Evolutionary conservation across 2,888 invertebrate genomes (phyloP).

Genomic region (Hermaeophaga mercurialis): DNA sequence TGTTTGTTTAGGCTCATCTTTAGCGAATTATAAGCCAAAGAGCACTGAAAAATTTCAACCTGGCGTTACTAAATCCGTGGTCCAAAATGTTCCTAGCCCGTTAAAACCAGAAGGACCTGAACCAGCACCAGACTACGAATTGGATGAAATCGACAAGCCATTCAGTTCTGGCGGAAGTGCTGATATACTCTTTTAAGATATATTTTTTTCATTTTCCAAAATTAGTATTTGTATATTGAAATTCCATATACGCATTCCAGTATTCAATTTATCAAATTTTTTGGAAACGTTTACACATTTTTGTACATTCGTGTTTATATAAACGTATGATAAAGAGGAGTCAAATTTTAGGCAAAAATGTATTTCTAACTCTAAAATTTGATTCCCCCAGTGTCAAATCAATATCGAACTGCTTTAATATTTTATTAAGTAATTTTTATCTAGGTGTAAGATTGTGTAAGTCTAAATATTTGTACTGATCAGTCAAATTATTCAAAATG

Average conservation of each 20-base stretch:
- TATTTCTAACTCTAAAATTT: constrained; percentile 1
- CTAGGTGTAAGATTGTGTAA: constrained; percentile 7
- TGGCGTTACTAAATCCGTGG: constrained; percentile 71
- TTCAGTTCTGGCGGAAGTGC: constrained; percentile 55
- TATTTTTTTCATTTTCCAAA: constrained; percentile 1
- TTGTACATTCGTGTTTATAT: constrained; percentile 30
- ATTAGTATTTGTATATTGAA: constrained; percentile 25
- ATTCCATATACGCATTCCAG: constrained; percentile 34
- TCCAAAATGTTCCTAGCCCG: constrained; percentile 49
- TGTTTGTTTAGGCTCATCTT: constrained; percentile 59
- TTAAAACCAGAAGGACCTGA: constrained; percentile 75
- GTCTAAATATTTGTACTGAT: constrained; percentile 32
- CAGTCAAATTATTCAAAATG: constrained; percentile 19
- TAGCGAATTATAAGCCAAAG: constrained; percentile 84
- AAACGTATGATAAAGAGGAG: neutral
- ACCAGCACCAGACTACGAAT: constrained; percentile 48
- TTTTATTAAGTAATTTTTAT: constrained; percentile 25
- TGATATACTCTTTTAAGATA: constrained; percentile 55
- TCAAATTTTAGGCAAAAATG: neutral
- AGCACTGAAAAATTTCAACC: constrained; percentile 77
- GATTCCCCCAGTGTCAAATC: constrained; percentile 6
- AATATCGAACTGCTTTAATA: constrained; percentile 29
- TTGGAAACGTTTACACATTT: constrained; percentile 35
- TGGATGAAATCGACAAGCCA: constrained; percentile 49
- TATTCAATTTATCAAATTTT: constrained; percentile 34